A percentile compares a stretch with the other conserved stretches of the same genome.
These are phyloP conservation scores for Alligator sinensis DNA, from an alignment of 2,113 vertebrate genomes.

Conservation along the genomic window DNA sequence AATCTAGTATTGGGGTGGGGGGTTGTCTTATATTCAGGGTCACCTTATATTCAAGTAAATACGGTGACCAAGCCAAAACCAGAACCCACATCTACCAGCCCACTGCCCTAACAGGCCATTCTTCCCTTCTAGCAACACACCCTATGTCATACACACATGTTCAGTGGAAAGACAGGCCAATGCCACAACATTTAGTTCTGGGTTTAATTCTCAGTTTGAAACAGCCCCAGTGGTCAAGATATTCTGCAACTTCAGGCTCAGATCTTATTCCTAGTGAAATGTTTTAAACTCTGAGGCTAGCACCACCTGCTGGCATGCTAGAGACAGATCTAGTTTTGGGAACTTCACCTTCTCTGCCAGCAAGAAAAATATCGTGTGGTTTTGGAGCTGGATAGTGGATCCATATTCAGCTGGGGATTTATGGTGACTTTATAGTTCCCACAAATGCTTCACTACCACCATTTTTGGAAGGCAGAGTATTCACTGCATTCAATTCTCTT, in stretches of 20 bases:
- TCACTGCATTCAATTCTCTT: conserved; percentile 56
- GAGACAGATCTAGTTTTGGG: not conserved
- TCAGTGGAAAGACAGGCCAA: not conserved
- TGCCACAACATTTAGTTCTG: not conserved
- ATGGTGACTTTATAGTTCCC: conserved; percentile 74
- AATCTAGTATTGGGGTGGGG: no score
- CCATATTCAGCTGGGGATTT: conserved; percentile 75
- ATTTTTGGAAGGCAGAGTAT: conserved; percentile 72
- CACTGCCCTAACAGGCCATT: not conserved
- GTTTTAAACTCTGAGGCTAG: not conserved
- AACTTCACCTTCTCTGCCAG: conserved; percentile 57
- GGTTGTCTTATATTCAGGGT: no score
- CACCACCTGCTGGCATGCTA: conserved; percentile 58
- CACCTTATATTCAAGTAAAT: no score
- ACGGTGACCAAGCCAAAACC: not conserved
- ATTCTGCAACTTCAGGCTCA: not conserved
- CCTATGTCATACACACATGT: not conserved
- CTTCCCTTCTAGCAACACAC: not conserved
- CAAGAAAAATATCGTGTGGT: conserved; percentile 71
- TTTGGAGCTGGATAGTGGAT: conserved; percentile 71
- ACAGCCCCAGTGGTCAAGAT: fast-evolving
- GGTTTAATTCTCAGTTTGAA: not conserved
- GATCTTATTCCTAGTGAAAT: not conserved
- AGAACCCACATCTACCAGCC: not conserved
- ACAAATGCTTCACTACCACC: conserved; percentile 73